Evolutionary conservation across 2,888 invertebrate species (phyloP).

Genomic region (Tetragnatha montana): DNA sequence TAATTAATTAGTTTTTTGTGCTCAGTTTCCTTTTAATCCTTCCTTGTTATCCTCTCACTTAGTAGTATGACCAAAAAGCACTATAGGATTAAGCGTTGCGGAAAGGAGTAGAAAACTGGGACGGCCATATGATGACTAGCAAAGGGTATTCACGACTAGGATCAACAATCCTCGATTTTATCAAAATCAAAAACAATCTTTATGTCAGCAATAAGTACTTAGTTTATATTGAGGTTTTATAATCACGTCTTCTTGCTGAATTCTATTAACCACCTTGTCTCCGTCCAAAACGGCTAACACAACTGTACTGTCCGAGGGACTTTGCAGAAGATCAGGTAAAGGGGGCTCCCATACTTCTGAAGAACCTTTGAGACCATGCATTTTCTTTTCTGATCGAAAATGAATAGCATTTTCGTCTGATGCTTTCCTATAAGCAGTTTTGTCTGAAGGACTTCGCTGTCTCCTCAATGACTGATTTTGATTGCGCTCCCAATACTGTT

Average conservation of each 20-base stretch:
- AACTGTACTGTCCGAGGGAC: slow-evolving; percentile 61
- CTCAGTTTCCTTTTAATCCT: neutral
- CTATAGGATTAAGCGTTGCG: neutral
- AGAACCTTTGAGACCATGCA: slow-evolving; percentile 25
- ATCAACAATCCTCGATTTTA: slow-evolving; percentile 12
- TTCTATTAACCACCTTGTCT: slow-evolving; percentile 71
- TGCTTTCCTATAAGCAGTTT: slow-evolving; percentile 8
- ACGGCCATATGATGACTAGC: slow-evolving; percentile 51
- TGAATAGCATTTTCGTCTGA: slow-evolving; percentile 27
- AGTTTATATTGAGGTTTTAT: slow-evolving; percentile 67
- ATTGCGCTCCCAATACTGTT: slow-evolving; percentile 28
- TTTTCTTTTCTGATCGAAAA: slow-evolving; percentile 31
- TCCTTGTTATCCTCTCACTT: neutral
- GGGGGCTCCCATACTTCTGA: slow-evolving; percentile 47
- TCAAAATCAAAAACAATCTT: slow-evolving; percentile 14
- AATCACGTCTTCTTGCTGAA: slow-evolving; percentile 65
- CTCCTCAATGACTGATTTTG: slow-evolving; percentile 30
- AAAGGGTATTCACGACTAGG: slow-evolving; percentile 43
- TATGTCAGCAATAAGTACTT: slow-evolving; percentile 71
- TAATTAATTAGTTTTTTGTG: neutral
- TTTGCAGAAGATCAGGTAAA: slow-evolving; percentile 65
- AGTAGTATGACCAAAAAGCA: slow-evolving; percentile 1
- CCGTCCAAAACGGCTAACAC: slow-evolving; percentile 72
- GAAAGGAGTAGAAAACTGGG: slow-evolving; percentile 34
- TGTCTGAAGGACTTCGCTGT: slow-evolving; percentile 28